Base-by-base conservation (phyloP, 2,113 vertebrate genomes). In the Cinclus cinclus region DNA sequence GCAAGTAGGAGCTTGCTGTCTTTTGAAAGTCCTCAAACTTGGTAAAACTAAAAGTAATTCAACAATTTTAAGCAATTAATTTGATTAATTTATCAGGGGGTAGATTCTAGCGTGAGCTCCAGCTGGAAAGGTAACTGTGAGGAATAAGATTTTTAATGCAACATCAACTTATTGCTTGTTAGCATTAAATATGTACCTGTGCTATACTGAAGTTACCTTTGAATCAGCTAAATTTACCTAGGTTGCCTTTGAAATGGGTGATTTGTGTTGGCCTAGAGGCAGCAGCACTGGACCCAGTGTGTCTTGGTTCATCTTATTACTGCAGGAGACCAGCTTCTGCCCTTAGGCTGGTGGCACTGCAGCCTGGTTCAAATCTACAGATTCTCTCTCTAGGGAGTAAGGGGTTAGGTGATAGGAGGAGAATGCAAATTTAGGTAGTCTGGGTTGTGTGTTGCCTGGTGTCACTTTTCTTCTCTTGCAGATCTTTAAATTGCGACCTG, bases 21-120 rank as follows among this genome's bases (percentile, higher is more conserved):
- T 65, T 94, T 95, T 79, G 31, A 46, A 95, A 91, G 42, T 83
- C 65, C 77, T 94, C 77, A 92, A 75, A 84, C 44, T 87, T 86
- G 50, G 55, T 85, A 73, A 89, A 89, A 37, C 25, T 69, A 53
- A 41, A 95, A 68, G n/a, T 64, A 84, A 79, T 84, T 84, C 17
- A 89, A 89, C 5, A 73, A 53, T 79, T 76, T 64, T 56, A 84
- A 84, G 58, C 39, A 92, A 89, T 71, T 89, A 74, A 60, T 84
- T 41, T 12, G 47, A 90, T 67, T 89, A 59, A 70, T 92, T 81
- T 58, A 71, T 75, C 52, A 62, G 44, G 14, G 17, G 13, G 22
- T 87, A 33, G 47, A 78, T 78, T 81, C 60, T 89, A 62, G 41
- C 47, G 71, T 80, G 52, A 91, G 17, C 64, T 89, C 27, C 30